Base-by-base conservation (phyloP, 1,140 invertebrate species). In the Manduca sexta region DNA sequence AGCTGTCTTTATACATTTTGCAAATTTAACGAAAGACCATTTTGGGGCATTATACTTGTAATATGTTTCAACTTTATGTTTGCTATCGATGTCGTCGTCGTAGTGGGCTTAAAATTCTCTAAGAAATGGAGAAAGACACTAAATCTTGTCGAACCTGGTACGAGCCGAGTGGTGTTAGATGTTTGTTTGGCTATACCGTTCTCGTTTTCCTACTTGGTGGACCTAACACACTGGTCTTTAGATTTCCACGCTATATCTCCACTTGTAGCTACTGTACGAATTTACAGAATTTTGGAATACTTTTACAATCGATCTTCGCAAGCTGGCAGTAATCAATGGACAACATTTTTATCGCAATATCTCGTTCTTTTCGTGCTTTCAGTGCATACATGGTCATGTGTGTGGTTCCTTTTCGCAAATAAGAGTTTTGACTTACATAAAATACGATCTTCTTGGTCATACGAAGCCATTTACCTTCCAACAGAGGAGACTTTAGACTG, bases 251-350 rank as follows among this genome's bases (percentile, higher is more conserved):
- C 64, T 2, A 69, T 83, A 50, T 64, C 72, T 21, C 79, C 81
- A 13, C 42, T 85, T 26, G 64, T 74, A 39, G 64, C 75, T 3
- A 67, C 63, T 1, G 50, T 72, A 45, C 65, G 81, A 14, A 61
- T 73, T 0, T 80, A 85, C 37, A 73, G 76, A 60, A 75, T 85
- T 33, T 57, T 83, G 45, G 64, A 74, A 59, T 78, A 79, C 48
- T 80, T 78, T 37, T 85, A 80, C 38, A 66, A 63, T 6, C 80
- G 70, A 56, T 85, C 81, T 8, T 77, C 74, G 2, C 69, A 82
- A 64, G 81, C 81, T 17, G 81, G 81, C 8, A 78, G 79, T 29
- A 85, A 85, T 58, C 81, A 85, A 64, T 85, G 81, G 81, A 74
- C 77, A 6, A 75, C 74, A 18, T 83, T 85, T 56, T 61, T 84